Evolutionary conservation across 2,888 invertebrate species (phyloP).

Genomic region (Callyntrura sp.): DNA sequence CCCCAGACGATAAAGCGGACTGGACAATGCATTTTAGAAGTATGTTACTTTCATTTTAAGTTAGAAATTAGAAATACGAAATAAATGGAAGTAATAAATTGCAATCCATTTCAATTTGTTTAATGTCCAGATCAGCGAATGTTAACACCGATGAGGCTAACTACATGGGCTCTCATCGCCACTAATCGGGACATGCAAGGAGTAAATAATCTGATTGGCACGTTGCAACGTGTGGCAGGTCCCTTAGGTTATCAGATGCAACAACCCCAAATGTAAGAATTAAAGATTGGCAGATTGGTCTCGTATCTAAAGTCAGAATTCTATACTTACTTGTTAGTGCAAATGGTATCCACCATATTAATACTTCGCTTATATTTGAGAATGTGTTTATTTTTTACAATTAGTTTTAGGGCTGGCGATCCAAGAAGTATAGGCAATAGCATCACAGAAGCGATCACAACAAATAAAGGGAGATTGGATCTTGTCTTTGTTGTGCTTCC

Average conservation of each 20-base stretch:
- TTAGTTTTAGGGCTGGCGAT: not conserved
- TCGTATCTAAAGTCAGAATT: too few species aligned
- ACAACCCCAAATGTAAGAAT: slow-evolving; percentile 35
- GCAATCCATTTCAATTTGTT: not conserved
- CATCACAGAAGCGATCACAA: slow-evolving; percentile 70
- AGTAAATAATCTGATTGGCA: slow-evolving; percentile 40
- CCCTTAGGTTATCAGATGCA: slow-evolving; percentile 57
- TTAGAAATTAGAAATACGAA: too few species aligned
- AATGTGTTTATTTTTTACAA: too few species aligned
- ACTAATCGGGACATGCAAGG: slow-evolving; percentile 27
- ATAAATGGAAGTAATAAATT: too few species aligned
- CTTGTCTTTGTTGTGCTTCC: slow-evolving; percentile 86
- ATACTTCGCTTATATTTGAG: too few species aligned
- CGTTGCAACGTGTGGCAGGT: slow-evolving; percentile 46
- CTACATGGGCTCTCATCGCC: slow-evolving; percentile 45
- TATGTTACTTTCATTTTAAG: not conserved
- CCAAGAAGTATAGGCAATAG: not conserved
- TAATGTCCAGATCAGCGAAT: slow-evolving; percentile 45
- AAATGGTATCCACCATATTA: too few species aligned
- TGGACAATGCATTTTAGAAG: slow-evolving; percentile 71
- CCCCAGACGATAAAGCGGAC: slow-evolving; percentile 63
- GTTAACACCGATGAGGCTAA: not conserved
- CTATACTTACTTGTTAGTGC: too few species aligned
- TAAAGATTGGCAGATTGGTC: too few species aligned
- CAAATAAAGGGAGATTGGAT: slow-evolving; percentile 84